These are phyloP conservation scores for Tetranychus cinnabarinus DNA, from an alignment of 1,140 invertebrate species.

Conservation along the genomic window DNA sequence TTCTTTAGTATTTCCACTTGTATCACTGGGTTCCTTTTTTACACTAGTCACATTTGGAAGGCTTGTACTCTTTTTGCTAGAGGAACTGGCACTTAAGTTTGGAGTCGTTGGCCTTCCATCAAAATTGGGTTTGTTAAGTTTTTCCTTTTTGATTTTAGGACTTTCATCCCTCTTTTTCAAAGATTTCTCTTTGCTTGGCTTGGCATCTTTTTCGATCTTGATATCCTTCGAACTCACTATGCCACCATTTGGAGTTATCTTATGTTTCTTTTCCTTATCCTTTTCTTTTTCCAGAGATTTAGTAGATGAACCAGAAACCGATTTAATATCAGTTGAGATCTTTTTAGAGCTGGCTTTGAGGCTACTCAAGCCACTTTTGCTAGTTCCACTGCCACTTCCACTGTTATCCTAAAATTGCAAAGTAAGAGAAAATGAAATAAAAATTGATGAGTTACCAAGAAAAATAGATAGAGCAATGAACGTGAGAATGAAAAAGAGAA, in stretches of 20 bases:
- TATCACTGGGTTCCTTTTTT: too few species aligned
- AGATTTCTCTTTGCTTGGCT: neutral
- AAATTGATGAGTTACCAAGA: too few species aligned
- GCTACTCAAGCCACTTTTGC: too few species aligned
- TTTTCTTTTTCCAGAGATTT: neutral
- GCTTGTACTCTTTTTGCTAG: neutral
- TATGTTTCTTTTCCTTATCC: neutral
- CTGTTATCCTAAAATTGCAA: neutral
- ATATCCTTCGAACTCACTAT: too few species aligned
- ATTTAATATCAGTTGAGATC: neutral
- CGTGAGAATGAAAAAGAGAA: neutral
- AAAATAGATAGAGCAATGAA: too few species aligned
- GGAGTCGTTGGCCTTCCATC: neutral
- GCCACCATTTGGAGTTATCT: too few species aligned
- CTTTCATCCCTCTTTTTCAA: neutral
- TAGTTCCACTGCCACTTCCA: too few species aligned
- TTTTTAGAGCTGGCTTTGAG: neutral
- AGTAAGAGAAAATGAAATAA: too few species aligned
- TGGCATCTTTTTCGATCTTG: too few species aligned
- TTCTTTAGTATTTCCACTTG: neutral
- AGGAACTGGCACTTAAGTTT: neutral
- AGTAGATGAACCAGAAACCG: neutral
- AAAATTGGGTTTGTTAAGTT: neutral
- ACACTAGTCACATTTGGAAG: too few species aligned
- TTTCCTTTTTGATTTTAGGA: neutral